Percentiles rank a stretch among this genome's conserved stretches.
Evolutionary conservation across 2,113 vertebrate genomes (phyloP).

Genomic region (Platanista minor): DNA sequence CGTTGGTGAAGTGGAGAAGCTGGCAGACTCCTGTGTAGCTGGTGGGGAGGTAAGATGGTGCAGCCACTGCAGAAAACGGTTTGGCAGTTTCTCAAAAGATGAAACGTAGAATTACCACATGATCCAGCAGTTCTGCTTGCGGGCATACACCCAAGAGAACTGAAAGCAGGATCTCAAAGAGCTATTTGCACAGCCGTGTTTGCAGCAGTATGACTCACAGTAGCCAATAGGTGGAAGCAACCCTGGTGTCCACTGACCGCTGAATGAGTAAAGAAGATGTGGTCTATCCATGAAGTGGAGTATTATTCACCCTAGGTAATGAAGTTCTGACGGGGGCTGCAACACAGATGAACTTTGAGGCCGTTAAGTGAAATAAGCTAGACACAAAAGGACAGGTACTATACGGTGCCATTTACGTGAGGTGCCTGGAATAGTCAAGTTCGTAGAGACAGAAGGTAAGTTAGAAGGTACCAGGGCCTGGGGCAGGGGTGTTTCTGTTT

Average conservation of each 20-base stretch:
- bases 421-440: fast-evolving
- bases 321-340: fast-evolving
- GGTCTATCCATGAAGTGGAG: fast-evolving
- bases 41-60: fast-evolving
- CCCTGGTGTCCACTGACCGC: fast-evolving
- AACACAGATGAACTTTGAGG: fast-evolving
- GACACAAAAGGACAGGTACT: fast-evolving
- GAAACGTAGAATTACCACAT: fast-evolving
- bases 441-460: fast-evolving
- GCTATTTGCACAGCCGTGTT: fast-evolving
- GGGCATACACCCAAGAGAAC: fast-evolving
- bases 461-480: fast-evolving
- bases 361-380: fast-evolving
- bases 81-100: not conserved
- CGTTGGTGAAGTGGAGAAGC: fast-evolving
- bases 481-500: fast-evolving
- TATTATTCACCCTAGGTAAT: not conserved
- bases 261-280: fast-evolving
- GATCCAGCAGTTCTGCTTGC: fast-evolving
- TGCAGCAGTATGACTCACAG: fast-evolving
- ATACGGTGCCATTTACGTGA: fast-evolving
- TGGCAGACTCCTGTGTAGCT: fast-evolving
- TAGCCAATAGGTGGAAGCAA: fast-evolving
- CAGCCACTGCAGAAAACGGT: fast-evolving
- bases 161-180: not conserved